Conservation (phyloP, 1,140 invertebrate species). For the Drosophila jambulina region DNA sequence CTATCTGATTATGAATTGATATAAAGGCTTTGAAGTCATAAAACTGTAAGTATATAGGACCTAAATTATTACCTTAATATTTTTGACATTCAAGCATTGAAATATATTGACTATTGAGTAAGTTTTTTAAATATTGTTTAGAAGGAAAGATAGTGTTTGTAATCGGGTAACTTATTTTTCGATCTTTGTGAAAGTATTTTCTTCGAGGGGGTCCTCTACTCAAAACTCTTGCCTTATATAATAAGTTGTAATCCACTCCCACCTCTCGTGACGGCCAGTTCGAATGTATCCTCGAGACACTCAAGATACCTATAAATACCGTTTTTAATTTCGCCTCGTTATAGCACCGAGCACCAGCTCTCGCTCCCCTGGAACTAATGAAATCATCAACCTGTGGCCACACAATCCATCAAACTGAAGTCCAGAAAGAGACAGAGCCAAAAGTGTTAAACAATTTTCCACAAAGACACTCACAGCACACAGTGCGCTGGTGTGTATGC, state of each 20-base stretch:
- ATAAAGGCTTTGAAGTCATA: neutral
- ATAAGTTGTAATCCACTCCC: neutral
- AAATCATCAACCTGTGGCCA: conserved; percentile 70
- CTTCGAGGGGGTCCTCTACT: neutral
- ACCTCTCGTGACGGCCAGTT: neutral
- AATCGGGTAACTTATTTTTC: too few species aligned
- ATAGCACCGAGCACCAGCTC: conserved; percentile 22
- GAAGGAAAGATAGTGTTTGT: too few species aligned
- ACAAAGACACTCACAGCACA: conserved; percentile 23
- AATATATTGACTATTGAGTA: too few species aligned
- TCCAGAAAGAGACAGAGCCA: conserved; percentile 41
- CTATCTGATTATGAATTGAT: neutral
- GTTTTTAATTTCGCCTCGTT: conserved; percentile 30
- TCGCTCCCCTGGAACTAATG: conserved; percentile 43
- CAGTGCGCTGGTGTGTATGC: conserved; percentile 41
- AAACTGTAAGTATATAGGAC: neutral
- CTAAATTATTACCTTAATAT: neutral
- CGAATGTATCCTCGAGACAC: conserved; percentile 2
- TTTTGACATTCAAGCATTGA: too few species aligned
- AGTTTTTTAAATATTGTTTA: too few species aligned
- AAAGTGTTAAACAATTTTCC: conserved; percentile 71
- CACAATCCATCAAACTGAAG: conserved; percentile 64
- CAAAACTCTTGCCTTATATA: conserved; percentile 6
- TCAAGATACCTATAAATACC: conserved; percentile 5
- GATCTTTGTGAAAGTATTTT: neutral